phyloP scores from a whole-genome alignment of 2,888 invertebrate species.

The Nomada flava region DNA sequence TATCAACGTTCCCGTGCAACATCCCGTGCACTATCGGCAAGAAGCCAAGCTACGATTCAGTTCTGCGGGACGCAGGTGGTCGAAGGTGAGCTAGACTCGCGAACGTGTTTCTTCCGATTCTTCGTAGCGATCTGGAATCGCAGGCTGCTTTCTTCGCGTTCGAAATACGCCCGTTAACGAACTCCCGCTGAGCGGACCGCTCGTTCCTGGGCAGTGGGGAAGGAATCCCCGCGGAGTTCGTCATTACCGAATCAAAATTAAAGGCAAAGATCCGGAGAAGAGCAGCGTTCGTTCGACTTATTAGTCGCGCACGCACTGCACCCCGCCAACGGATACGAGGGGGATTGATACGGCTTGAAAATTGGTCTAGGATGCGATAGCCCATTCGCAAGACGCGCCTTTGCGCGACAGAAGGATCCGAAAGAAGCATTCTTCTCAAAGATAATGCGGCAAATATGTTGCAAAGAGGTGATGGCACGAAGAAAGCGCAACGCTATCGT shows the following conservation, averaged over 20 bases:
- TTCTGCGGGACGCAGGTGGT: not conserved
- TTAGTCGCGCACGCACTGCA: slow-evolving; percentile 65
- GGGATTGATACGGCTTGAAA: slow-evolving; percentile 46
- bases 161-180: slow-evolving; percentile 70
- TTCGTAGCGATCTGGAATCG: slow-evolving; percentile 35
- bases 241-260: slow-evolving; percentile 79
- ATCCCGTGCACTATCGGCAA: no score
- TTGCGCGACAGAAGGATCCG: not conserved
- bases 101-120: not conserved
- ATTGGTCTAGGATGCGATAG: no score
- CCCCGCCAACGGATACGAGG: slow-evolving; percentile 29
- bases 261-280: slow-evolving; percentile 67
- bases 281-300: slow-evolving; percentile 64
- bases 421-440: not conserved
- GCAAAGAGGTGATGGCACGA: no score
- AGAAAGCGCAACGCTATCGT: not conserved
- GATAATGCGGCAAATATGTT: not conserved
- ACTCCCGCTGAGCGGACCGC: slow-evolving; percentile 73
- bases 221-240: slow-evolving; percentile 73
- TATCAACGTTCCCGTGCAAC: slow-evolving; percentile 41
- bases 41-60: not conserved
- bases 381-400: no score
- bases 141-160: slow-evolving; percentile 40
- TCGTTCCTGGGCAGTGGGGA: slow-evolving; percentile 64
- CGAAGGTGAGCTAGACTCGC: not conserved